Base-by-base conservation (phyloP, 2,888 invertebrate genomes). In the Antheraea assamensis region DNA sequence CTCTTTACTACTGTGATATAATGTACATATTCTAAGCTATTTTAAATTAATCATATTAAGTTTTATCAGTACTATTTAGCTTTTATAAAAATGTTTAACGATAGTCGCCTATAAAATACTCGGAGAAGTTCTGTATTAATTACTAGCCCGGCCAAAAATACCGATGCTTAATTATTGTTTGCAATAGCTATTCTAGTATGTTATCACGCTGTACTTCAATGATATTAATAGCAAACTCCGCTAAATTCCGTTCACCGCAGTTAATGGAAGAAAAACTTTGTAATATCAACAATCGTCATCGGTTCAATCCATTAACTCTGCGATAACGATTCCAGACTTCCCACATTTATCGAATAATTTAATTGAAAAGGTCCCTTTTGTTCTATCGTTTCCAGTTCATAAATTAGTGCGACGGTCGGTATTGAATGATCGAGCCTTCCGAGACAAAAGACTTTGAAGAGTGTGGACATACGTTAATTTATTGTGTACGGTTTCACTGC, bases 301-400 rank as follows among this genome's bases (percentile, higher is more conserved):
- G 27, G 13, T 7, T 31, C 19, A 66, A 66, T 35, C 66, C 66
- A 66, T 66, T 66, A 31, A 31, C 66, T 30, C 30, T 19, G 47
- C 72, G 49, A 49, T 72, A 47, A 30, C 27, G 71, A 73, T 27
- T 72, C 72, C 75, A 79, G 83, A 82, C 79, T 81, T 83, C 76
- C 74, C 79, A 75, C 77, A 78, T 80, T 82, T 81, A 78, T 76
- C 77, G 79, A 74, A 77, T 79, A 79, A 84, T 83, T 82, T 78
- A 82, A 82, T 84, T 79, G 82, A 82, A 83, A 76, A 76, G 58
- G 47, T 31, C 71, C 75, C 78, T 82, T 55, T 83, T 83, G 79
- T 82, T 80, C 76, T 66, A 64, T 73, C 71, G 71, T 74, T 55
- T 73, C 64, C 35, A 78, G 77, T 76, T 77, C 73, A 80, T 81